phyloP scores from a whole-genome alignment of 1,140 invertebrate species.

The Fopius arisanus region DNA sequence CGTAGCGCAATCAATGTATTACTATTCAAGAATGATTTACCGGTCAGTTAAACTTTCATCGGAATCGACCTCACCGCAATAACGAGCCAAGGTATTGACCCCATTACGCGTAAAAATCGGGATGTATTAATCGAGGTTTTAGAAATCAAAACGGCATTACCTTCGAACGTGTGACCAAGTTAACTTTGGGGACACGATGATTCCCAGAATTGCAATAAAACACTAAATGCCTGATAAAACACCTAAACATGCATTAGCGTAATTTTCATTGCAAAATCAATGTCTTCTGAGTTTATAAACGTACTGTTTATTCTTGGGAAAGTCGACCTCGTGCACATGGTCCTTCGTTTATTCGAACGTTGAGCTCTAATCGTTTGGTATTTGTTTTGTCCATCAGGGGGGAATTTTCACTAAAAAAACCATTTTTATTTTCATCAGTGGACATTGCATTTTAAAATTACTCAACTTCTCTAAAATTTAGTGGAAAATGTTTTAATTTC shows the following conservation, averaged over 20 bases:
- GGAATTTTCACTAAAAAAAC: too few species aligned
- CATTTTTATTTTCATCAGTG: too few species aligned
- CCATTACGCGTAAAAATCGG: slow-evolving; percentile 11
- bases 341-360: slow-evolving; percentile 8
- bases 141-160: slow-evolving; percentile 19
- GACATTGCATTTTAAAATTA: too few species aligned
- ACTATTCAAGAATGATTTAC: neutral
- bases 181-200: slow-evolving; percentile 11
- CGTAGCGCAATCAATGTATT: too few species aligned
- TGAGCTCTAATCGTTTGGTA: neutral
- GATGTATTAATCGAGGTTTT: slow-evolving; percentile 18
- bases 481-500: too few species aligned
- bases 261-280: slow-evolving; percentile 15
- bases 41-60: neutral
- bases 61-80: neutral
- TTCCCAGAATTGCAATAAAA: slow-evolving; percentile 17
- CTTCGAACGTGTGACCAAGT: slow-evolving; percentile 21
- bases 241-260: neutral
- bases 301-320: slow-evolving; percentile 10
- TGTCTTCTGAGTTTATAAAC: neutral
- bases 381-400: too few species aligned
- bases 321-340: slow-evolving; percentile 9
- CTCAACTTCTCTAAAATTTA: too few species aligned
- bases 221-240: neutral
- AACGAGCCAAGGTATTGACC: neutral